Conservation (phyloP, 2,113 vertebrate genomes). For the Ovis aries region DNA sequence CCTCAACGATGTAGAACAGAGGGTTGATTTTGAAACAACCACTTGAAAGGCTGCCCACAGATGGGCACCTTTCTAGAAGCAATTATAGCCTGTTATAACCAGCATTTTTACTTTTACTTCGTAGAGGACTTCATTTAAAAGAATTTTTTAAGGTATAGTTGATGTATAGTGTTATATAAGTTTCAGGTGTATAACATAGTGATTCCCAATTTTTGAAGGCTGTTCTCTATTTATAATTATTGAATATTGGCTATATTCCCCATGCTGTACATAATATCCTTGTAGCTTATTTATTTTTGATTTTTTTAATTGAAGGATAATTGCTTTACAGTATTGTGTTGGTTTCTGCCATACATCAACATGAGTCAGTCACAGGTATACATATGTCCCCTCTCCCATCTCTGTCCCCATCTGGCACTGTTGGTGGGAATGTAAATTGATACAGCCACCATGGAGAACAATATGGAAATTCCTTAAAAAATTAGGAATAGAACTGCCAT, state of each 20-base stretch:
- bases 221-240: background rate
- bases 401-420: background rate
- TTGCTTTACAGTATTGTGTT: background rate
- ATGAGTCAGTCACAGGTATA: background rate
- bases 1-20: background rate
- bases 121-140: background rate
- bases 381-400: background rate
- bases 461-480: background rate
- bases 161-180: background rate
- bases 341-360: background rate
- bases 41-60: background rate
- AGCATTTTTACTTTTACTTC: background rate
- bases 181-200: background rate
- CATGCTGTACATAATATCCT: background rate
- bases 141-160: background rate
- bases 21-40: background rate
- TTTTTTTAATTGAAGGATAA: background rate
- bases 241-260: background rate
- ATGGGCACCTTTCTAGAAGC: background rate
- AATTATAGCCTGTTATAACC: background rate
- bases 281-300: background rate
- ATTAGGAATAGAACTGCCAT: background rate
- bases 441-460: background rate
- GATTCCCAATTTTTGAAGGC: background rate
- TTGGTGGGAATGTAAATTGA: background rate